Evolutionary conservation across 2,797 vertebrate genomes (phyloP).

Genomic region (Pyrrhura leucotis): DNA sequence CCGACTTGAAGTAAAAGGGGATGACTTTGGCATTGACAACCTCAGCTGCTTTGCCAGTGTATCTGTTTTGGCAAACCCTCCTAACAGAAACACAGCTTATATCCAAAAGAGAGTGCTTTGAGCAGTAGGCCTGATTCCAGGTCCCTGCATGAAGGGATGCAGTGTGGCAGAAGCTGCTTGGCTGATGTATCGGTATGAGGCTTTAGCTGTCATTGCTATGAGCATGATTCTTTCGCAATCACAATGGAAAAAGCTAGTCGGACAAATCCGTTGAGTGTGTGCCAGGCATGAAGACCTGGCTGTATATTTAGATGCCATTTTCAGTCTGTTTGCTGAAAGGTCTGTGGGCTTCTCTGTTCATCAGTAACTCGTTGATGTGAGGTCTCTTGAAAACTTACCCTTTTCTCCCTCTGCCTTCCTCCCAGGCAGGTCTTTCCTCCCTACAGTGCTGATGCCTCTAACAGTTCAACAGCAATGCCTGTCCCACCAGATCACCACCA

Average conservation of each 20-base stretch:
- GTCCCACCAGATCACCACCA: background rate
- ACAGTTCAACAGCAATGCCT: background rate
- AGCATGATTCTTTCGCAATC: background rate
- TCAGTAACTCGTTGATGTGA: background rate
- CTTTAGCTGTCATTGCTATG: background rate
- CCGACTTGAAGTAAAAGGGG: background rate
- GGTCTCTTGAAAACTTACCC: background rate
- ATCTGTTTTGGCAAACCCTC: background rate
- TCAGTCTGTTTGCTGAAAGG: background rate
- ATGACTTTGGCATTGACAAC: background rate
- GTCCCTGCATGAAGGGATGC: background rate
- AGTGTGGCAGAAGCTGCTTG: background rate
- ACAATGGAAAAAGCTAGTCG: background rate
- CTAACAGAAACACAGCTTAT: background rate
- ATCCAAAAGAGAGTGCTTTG: background rate
- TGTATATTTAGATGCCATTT: background rate
- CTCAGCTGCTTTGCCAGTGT: background rate
- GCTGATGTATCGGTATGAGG: background rate
- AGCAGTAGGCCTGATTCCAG: background rate
- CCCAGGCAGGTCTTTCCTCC: background rate
- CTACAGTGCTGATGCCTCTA: background rate
- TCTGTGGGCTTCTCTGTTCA: background rate
- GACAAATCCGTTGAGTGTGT: background rate
- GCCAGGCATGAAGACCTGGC: background rate
- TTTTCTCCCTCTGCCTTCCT: background rate